phyloP scores from a whole-genome alignment of 2,797 vertebrate genomes.

The Sebastes nivosus region DNA sequence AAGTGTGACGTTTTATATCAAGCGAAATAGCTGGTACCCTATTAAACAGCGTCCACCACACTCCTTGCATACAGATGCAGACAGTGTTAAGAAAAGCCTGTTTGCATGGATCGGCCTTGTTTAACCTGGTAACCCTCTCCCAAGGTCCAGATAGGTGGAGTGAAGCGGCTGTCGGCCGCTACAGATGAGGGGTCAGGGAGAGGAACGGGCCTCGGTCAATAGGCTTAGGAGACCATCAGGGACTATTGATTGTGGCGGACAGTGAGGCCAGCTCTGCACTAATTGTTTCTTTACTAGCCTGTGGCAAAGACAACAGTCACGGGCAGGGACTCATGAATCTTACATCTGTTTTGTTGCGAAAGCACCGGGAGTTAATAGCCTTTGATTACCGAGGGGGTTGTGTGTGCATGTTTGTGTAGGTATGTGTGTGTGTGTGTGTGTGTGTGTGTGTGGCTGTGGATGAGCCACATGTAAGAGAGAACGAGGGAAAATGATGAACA shows the following conservation, averaged over 20 bases:
- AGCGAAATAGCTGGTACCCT: conserved; percentile 18
- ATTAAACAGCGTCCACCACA: not conserved
- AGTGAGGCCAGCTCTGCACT: conserved; percentile 81
- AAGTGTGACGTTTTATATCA: not conserved
- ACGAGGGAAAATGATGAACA: not conserved
- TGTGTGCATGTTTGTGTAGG: conserved; percentile 3
- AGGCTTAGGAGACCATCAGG: conserved; percentile 83
- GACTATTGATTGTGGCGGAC: conserved; percentile 82
- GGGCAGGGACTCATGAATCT: conserved; percentile 81
- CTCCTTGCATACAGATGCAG: conserved; percentile 37
- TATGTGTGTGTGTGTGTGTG: not conserved
- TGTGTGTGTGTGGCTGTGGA: not conserved
- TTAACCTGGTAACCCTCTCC: conserved; percentile 72
- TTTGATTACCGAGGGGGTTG: conserved; percentile 75
- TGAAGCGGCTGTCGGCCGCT: conserved; percentile 62
- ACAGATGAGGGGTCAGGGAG: conserved; percentile 73
- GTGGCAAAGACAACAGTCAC: conserved; percentile 84
- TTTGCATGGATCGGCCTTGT: conserved; percentile 61
- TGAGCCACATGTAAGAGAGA: not conserved
- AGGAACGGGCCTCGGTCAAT: conserved; percentile 77
- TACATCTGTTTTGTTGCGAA: conserved; percentile 81
- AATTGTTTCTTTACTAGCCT: conserved; percentile 86
- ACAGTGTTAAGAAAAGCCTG: conserved; percentile 51
- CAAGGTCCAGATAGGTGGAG: conserved; percentile 56
- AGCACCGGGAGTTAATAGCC: conserved; percentile 79